A percentile compares a stretch with the other conserved stretches of the same genome.
Conservation (phyloP, 2,797 vertebrate genomes). For the Picus viridis region DNA sequence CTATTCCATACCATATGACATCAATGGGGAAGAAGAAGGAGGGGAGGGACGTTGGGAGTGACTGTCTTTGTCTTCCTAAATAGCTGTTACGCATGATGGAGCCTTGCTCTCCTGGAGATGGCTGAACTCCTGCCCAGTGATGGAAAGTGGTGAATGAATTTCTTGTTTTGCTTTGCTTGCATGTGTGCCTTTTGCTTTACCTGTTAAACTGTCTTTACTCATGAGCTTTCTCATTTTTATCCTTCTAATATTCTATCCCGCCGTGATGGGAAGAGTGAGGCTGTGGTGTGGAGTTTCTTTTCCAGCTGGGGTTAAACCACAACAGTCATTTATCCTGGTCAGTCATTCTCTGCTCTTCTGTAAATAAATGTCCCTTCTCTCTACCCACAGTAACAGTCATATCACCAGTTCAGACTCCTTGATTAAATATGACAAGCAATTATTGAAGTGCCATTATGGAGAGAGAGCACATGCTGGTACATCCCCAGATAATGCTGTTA, state of each 20-base stretch:
- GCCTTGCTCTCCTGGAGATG: not conserved
- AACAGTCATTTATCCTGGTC: not conserved
- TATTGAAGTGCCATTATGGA: not conserved
- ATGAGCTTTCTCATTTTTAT: no score
- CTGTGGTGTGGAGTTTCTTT: not conserved
- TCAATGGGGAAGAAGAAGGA: not conserved
- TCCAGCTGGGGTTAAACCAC: not conserved
- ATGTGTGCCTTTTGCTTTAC: no score
- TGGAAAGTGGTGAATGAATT: no score
- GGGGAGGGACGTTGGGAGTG: not conserved
- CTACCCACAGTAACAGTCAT: not conserved
- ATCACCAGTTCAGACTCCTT: not conserved
- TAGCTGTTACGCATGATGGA: not conserved
- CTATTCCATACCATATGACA: not conserved
- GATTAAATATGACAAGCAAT: slow-evolving; percentile 20
- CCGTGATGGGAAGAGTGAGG: no score
- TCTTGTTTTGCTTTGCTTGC: no score
- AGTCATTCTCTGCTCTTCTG: not conserved
- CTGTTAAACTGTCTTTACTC: no score
- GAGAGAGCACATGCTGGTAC: not conserved
- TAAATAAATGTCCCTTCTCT: not conserved
- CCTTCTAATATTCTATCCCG: not conserved
- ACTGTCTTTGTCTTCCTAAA: no score
- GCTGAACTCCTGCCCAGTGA: no score
- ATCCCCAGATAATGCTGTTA: not conserved